Base-by-base conservation (phyloP, 2,797 vertebrate genomes). In the Syngnathus acus region DNA sequence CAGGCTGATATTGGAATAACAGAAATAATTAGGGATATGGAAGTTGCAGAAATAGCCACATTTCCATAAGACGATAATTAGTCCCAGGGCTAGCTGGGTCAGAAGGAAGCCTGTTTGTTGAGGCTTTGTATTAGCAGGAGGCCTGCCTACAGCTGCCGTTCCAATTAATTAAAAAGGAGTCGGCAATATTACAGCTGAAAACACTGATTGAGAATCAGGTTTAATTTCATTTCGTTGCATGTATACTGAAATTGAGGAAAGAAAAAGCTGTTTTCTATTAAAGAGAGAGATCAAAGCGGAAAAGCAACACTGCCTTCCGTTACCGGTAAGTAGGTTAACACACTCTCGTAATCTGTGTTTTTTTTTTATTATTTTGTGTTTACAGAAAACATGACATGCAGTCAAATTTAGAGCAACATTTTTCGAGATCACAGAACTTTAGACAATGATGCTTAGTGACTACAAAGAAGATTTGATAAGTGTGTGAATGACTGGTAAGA, bases 1-100 rank as follows among this genome's bases (percentile, higher is more conserved):
- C 91, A 86, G 92, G 88, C 91, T 92, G 92, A 94, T 94, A 94
- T 95, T 94, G 93, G 93, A 95, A 95, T 96, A 96, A 95, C 94
- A 95, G 94, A 94, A 95, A 97, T 98, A 98, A 98, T 96, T 97
- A 96, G 95, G 93, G 90, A 94, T 94, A 93, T 93, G 91, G 93
- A 94, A 93, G 95, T 93, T 91, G 92, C 92, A 93, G 93, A 94
- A 96, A 96, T 94, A 94, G 92, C 90, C 91, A 91, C 88, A 97
- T 98, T 95, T 97, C 93, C 94, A 97, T 97, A 95, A 93, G 94
- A 95, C 94, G 94, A 93, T 96, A 95, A 98, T 98, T 94, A 95
- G 95, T 93, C 92, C 93, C 93, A 91, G 88, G 94, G 94, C 92
- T 93, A 92, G 93, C 91, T 92, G 84, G 87, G 89, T 93, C 93